A percentile compares a stretch with the other conserved stretches of the same genome.
These are phyloP conservation scores for Stratiomys singularior DNA, from an alignment of 2,888 invertebrate species.

Conservation along the genomic window DNA sequence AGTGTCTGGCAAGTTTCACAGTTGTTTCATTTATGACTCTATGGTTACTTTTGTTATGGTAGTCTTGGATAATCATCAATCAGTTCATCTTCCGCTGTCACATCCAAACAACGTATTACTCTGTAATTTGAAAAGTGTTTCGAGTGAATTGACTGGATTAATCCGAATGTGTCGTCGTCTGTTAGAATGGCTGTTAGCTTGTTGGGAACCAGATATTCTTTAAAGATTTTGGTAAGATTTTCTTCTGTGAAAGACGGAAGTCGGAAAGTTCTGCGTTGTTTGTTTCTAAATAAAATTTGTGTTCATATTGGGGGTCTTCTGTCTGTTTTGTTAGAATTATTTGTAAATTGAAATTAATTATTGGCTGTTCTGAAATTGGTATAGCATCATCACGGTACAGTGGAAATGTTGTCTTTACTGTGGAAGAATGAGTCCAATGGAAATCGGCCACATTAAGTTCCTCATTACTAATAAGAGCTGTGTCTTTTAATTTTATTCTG, in stretches of 20 bases:
- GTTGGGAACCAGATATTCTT: not conserved
- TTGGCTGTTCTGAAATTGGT: not conserved
- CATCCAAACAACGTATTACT: constrained; percentile 50
- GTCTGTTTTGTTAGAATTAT: not conserved
- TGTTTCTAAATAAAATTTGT: too few relatives aligned
- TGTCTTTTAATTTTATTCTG: not conserved
- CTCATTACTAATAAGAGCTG: not conserved
- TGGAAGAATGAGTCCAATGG: not conserved
- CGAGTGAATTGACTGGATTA: constrained; percentile 33
- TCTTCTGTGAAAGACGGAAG: constrained; percentile 14
- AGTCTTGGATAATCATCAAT: constrained; percentile 52
- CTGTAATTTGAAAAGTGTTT: constrained; percentile 46
- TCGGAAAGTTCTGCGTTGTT: not conserved
- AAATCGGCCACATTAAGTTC: not conserved
- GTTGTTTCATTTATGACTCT: constrained; percentile 52
- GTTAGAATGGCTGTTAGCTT: constrained; percentile 29
- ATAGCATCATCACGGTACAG: constrained; percentile 7
- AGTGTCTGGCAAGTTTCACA: constrained; percentile 47
- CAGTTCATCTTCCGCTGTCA: constrained; percentile 51
- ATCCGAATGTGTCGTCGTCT: constrained; percentile 32
- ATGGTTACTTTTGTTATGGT: constrained; percentile 52
- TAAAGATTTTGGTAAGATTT: constrained; percentile 1
- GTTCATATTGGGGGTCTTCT: not conserved
- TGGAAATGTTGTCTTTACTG: not conserved
- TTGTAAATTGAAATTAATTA: constrained; percentile 8